Percentiles rank a stretch among this genome's conserved stretches.
Conservation (phyloP, 2,797 vertebrate species). For the Acrossocheilus fasciatus region DNA sequence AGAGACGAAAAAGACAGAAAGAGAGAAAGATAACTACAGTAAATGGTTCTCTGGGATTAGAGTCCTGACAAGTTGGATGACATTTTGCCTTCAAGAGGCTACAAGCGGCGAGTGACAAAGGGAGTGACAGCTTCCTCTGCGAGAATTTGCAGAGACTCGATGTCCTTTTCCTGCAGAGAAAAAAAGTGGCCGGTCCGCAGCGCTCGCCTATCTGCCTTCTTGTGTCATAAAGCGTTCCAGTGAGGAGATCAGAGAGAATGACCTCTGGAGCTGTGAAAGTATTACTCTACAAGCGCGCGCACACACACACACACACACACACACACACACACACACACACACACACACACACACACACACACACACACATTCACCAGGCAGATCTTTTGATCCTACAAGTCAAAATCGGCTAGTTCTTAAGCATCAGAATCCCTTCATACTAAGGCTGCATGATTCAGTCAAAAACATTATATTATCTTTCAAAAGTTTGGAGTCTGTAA, state of each 20-base stretch:
- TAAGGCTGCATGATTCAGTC: background rate
- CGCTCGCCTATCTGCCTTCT: conserved; percentile 8
- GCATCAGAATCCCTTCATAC: conserved; percentile 8
- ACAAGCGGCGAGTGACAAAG: conserved; percentile 44
- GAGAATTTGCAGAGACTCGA: conserved; percentile 19
- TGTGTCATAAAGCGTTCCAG: conserved; percentile 17
- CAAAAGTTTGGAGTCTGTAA: background rate
- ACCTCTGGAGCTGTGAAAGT: conserved; percentile 34
- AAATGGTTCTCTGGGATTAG: conserved; percentile 52
- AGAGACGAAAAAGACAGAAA: conserved; percentile 11
- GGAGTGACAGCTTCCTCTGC: conserved; percentile 42
- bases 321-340: background rate
- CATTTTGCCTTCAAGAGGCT: conserved; percentile 54
- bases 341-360: background rate
- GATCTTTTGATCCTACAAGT: conserved; percentile 32
- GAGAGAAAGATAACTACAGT: conserved; percentile 25
- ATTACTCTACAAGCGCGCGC: background rate
- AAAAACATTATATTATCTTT: background rate
- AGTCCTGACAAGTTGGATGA: conserved; percentile 50
- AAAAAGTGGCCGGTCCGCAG: conserved; percentile 4
- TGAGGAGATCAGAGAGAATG: conserved; percentile 43
- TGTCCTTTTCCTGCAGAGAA: conserved; percentile 38
- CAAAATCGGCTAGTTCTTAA: background rate
- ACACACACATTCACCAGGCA: background rate
- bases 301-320: background rate